Conservation (phyloP, 2,888 invertebrate genomes). For the Dioctria rufipes region DNA sequence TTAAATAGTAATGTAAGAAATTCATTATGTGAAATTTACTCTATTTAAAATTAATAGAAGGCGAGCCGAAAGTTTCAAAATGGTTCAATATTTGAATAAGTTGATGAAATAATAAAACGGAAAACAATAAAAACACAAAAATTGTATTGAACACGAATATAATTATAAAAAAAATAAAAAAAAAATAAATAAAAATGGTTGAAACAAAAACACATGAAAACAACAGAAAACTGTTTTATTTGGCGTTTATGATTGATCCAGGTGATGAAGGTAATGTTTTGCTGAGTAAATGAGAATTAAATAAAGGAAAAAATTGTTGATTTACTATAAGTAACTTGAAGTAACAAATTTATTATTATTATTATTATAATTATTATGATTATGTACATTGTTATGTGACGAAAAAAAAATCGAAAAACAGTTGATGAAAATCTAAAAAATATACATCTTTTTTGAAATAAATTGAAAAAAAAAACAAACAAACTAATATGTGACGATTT, state of each 20-base stretch:
- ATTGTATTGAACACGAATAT: no score
- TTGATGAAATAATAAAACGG: background rate
- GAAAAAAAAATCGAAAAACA: background rate
- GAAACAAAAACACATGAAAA: no score
- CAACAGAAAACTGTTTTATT: no score
- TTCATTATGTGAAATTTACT: background rate
- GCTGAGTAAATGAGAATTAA: no score
- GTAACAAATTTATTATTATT: conserved; percentile 34
- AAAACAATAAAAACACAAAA: background rate
- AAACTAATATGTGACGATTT: conserved; percentile 36
- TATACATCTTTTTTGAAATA: conserved; percentile 10
- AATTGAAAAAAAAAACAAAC: background rate
- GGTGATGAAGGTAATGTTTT: no score
- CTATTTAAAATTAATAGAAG: background rate
- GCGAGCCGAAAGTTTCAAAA: background rate
- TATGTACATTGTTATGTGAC: no score
- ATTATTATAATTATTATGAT: no score
- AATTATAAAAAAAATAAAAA: no score
- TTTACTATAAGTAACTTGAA: conserved; percentile 38
- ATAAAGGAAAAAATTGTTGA: conserved; percentile 17
- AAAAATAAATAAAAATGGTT: no score
- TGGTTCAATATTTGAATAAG: background rate
- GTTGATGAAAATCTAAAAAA: conserved; percentile 10
- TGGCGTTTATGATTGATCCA: no score
- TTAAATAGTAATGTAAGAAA: conserved; percentile 31